These are phyloP conservation scores for Tinea trinotella DNA, from an alignment of 2,888 invertebrate species.

Conservation along the genomic window DNA sequence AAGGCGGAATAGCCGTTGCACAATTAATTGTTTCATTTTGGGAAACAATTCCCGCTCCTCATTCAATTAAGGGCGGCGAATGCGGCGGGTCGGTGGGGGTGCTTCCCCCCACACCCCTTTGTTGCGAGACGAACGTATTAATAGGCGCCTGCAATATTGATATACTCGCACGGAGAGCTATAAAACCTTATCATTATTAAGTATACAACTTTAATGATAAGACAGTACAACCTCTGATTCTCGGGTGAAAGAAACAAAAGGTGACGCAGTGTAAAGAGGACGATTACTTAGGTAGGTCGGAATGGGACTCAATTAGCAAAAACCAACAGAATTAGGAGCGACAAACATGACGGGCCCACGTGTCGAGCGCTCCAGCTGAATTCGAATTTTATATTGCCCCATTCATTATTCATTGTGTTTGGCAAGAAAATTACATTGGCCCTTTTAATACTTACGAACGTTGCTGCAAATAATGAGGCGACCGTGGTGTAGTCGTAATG, in stretches of 20 bases:
- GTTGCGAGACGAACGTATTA: conserved; percentile 71
- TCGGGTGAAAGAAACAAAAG: conserved; percentile 4
- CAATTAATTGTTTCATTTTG: conserved; percentile 74
- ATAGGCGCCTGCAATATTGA: conserved; percentile 72
- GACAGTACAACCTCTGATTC: no score
- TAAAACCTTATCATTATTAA: not conserved
- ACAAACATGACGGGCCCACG: conserved; percentile 62
- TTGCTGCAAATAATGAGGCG: no score
- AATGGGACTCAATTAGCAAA: conserved; percentile 66
- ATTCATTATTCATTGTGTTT: conserved; percentile 68
- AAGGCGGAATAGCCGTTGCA: conserved; percentile 73
- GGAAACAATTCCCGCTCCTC: conserved; percentile 74
- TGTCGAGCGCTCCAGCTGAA: conserved; percentile 56
- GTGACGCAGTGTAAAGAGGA: conserved; percentile 12
- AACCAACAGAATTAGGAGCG: conserved; percentile 68
- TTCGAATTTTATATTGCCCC: conserved; percentile 67
- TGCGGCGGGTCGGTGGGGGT: conserved; percentile 39
- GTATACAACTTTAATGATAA: not conserved
- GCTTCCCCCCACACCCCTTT: conserved; percentile 25
- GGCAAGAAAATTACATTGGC: conserved; percentile 68
- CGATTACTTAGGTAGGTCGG: conserved; percentile 44
- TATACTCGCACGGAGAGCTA: conserved; percentile 49
- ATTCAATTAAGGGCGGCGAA: conserved; percentile 73
- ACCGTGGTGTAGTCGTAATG: no score
- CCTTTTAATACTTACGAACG: conserved; percentile 58